Base-by-base conservation (phyloP, 1,140 invertebrate species). In the Micrasema longulum region DNA sequence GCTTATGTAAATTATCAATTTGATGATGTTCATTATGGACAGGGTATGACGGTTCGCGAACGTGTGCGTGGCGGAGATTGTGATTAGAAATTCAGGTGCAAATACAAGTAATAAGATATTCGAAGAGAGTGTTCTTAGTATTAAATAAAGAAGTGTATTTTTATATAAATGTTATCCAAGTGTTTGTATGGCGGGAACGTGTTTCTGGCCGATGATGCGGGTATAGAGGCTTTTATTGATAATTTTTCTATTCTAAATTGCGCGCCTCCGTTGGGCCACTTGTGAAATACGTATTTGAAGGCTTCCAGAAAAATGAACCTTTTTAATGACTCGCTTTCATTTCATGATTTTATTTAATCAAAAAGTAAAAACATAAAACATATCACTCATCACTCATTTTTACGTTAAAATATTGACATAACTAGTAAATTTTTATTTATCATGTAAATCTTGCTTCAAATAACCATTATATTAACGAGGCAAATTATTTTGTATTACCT, bases 91-190 rank as follows among this genome's bases (percentile, higher is more conserved):
- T 62, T 63, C 63, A 57, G 64, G 70, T 66, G 70, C 53, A 52
- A 67, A 72, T 48, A 72, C 48, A 63, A 63, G 55, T 60, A 63
- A 71, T 71, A 41, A 63, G 48, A 43, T 55, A 50, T 70, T 57
- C 52, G 18, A 47, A 36, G 57, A 48, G 60, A 41, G 53, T 48
- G 60, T 70, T 66, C 50, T 65, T 70, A 53, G 41, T 43, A 11
- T 38, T 41, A 47, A 60, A 60, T 16, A 52, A 45, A 53, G 43
- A 75, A 47, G 68, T 75, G 73, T 75, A 75, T 75, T 75, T 75
- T 75, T 75, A 75, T 75, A 75, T 75, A 45, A 68, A 71, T 75
- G 70, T 75, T 75, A 63, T 63, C 38, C 38, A 26, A 63, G 41
- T 22, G 60, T 52, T 53, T 47, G 14, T 10, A 65, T 47, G 38